These are phyloP conservation scores for Echeneis naucrates DNA, from an alignment of 2,797 vertebrate species.

Conservation along the genomic window DNA sequence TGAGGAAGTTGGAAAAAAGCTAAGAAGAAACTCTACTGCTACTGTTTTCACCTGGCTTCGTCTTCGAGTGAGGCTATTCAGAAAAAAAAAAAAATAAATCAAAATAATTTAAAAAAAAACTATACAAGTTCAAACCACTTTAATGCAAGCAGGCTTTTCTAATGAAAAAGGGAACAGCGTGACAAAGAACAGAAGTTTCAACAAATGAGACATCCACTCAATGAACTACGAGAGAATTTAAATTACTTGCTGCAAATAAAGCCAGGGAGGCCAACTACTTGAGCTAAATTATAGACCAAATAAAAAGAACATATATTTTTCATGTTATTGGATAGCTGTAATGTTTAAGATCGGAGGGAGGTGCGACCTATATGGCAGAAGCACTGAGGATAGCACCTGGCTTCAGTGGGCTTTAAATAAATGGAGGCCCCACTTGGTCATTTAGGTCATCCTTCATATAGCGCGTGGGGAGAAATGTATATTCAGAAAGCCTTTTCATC, in stretches of 20 bases:
- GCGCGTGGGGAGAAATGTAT: neutral
- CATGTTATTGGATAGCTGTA: neutral
- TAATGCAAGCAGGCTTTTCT: neutral
- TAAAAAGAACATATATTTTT: neutral
- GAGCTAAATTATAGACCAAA: neutral
- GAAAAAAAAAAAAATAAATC: no score
- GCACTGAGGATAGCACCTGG: neutral
- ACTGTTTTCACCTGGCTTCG: neutral
- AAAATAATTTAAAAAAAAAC: no score
- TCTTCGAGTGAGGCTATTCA: neutral
- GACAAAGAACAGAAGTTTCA: neutral
- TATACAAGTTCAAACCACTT: neutral
- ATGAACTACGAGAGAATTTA: neutral
- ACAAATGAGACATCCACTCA: conserved; percentile 12
- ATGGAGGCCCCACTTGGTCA: neutral
- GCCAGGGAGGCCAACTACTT: neutral
- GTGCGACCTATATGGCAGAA: neutral
- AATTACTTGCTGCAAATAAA: neutral
- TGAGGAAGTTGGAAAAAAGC: neutral
- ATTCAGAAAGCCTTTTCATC: conserved; percentile 2
- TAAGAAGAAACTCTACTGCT: neutral
- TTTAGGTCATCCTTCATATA: neutral
- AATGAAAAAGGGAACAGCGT: neutral
- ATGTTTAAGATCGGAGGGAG: neutral
- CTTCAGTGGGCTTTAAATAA: neutral